Conservation (phyloP, 1,140 invertebrate species). For the Hycleus cichorii region DNA sequence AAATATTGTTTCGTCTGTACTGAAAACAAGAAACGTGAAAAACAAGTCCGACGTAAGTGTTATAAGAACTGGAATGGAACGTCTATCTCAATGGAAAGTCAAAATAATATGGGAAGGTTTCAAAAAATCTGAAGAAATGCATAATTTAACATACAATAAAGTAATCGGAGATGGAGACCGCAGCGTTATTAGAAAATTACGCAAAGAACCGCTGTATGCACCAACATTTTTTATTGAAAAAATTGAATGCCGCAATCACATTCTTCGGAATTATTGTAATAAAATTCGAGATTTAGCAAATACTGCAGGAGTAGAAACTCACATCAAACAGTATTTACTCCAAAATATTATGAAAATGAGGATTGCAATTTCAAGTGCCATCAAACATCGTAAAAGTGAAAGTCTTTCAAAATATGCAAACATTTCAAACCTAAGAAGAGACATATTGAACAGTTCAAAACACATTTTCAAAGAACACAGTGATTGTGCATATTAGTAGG, state of each 20-base stretch:
- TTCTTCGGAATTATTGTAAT: slow-evolving; percentile 19
- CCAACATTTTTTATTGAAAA: slow-evolving; percentile 31
- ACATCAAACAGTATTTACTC: too few relatives aligned
- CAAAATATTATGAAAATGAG: too few relatives aligned
- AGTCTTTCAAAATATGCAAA: too few relatives aligned
- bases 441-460: too few relatives aligned
- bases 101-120: background rate
- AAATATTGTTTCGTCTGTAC: slow-evolving; percentile 33
- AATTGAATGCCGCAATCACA: slow-evolving; percentile 27
- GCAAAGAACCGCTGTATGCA: slow-evolving; percentile 7
- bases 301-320: too few relatives aligned
- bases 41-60: background rate
- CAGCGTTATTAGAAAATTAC: slow-evolving; percentile 29
- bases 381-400: too few relatives aligned
- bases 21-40: slow-evolving; percentile 24
- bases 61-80: slow-evolving; percentile 2
- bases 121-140: background rate
- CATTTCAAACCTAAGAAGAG: too few relatives aligned
- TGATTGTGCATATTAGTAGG: too few relatives aligned
- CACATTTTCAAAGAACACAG: too few relatives aligned
- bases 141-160: background rate
- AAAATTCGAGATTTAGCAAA: background rate
- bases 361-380: too few relatives aligned
- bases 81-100: background rate
- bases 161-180: slow-evolving; percentile 36